Evolutionary conservation across 2,113 vertebrate genomes (phyloP).

Genomic region (Alaudala cheleensis): DNA sequence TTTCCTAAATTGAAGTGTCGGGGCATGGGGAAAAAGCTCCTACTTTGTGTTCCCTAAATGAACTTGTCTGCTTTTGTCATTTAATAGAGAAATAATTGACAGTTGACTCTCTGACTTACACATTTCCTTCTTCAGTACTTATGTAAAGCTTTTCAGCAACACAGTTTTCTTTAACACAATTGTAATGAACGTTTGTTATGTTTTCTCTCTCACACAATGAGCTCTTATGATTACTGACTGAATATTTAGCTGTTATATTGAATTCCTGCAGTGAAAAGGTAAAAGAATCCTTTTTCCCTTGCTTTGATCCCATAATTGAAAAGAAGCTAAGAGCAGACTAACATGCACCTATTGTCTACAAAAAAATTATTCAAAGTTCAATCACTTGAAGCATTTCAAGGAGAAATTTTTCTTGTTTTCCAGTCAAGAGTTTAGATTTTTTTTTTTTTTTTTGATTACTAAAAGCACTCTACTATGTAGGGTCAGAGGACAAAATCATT

Average conservation of each 20-base stretch:
- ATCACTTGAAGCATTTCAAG: background rate
- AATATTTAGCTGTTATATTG: background rate
- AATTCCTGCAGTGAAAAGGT: background rate
- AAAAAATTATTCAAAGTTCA: background rate
- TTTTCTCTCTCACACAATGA: background rate
- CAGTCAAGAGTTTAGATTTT: background rate
- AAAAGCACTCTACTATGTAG: background rate
- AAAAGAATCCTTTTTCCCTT: background rate
- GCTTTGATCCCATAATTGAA: background rate
- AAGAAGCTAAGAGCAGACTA: background rate
- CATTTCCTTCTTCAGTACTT: slow-evolving; percentile 50
- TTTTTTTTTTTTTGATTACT: background rate
- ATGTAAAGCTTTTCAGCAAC: slow-evolving; percentile 36
- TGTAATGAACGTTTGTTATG: slow-evolving; percentile 8
- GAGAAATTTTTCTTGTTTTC: background rate
- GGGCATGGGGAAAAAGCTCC: accelerated
- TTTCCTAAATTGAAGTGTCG: accelerated
- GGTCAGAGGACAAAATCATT: background rate
- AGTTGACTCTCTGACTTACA: slow-evolving; percentile 20
- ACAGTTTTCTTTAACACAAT: slow-evolving; percentile 56
- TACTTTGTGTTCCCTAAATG: background rate
- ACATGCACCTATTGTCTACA: background rate
- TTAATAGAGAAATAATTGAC: slow-evolving; percentile 30
- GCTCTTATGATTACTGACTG: background rate
- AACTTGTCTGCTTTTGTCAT: background rate